Percentiles rank a stretch among this genome's conserved stretches.
phyloP scores from a whole-genome alignment of 2,797 vertebrate species.

The Agapornis canus region DNA sequence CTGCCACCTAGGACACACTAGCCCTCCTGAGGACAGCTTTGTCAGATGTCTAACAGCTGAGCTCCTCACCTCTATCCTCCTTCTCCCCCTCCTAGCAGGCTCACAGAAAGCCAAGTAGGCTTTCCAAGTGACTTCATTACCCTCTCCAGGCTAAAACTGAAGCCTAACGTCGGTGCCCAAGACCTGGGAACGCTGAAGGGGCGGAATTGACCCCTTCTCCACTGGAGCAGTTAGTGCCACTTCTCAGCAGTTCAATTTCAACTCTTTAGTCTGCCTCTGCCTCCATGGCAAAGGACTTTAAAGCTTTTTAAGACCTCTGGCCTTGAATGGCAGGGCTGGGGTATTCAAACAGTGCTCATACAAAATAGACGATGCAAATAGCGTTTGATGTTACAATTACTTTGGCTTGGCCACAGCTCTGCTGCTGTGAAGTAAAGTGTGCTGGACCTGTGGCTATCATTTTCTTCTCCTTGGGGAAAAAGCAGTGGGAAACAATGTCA shows the following conservation, averaged over 20 bases:
- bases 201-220: background rate
- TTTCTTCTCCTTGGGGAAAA: background rate
- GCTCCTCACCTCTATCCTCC: background rate
- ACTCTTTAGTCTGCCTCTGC: background rate
- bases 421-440: background rate
- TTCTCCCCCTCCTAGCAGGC: background rate
- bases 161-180: background rate
- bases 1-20: background rate
- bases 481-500: background rate
- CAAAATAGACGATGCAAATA: background rate
- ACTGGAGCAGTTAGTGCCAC: background rate
- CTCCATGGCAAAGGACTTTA: background rate
- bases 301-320: background rate
- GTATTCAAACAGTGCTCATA: background rate
- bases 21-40: background rate
- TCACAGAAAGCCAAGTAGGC: background rate
- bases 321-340: background rate
- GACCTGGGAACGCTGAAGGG: background rate
- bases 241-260: background rate
- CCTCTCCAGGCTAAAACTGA: background rate
- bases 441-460: background rate
- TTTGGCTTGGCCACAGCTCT: background rate
- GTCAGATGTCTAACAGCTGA: conserved; percentile 54
- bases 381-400: background rate
- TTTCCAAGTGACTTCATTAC: background rate